Evolutionary conservation across 2,888 invertebrate genomes (phyloP).

Genomic region (Cephalotes varians): DNA sequence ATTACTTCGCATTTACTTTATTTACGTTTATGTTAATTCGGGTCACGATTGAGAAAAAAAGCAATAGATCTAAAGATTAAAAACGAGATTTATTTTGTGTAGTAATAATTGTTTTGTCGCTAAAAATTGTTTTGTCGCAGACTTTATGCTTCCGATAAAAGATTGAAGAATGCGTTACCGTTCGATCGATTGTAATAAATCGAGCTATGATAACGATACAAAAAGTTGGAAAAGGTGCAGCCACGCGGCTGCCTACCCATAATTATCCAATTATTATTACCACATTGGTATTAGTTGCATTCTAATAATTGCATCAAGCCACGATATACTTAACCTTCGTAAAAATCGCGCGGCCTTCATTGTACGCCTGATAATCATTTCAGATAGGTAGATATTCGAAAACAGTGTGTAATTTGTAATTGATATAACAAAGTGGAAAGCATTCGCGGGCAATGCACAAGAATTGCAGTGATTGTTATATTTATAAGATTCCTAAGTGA

Average conservation of each 20-base stretch:
- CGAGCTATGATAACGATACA: slow-evolving; percentile 51
- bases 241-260: slow-evolving; percentile 53
- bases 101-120: neutral
- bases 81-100: neutral
- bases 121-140: neutral
- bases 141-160: neutral
- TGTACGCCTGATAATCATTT: slow-evolving; percentile 14
- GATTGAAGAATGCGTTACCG: slow-evolving; percentile 32
- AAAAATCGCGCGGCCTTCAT: neutral
- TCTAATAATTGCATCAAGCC: slow-evolving; percentile 76
- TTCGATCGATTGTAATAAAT: slow-evolving; percentile 55
- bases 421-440: neutral
- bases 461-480: neutral
- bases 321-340: slow-evolving; percentile 64
- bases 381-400: slow-evolving; percentile 9
- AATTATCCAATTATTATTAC: slow-evolving; percentile 81
- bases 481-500: neutral
- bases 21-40: neutral
- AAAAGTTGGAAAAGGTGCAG: slow-evolving; percentile 45
- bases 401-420: neutral
- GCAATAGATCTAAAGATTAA: neutral
- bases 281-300: slow-evolving; percentile 74
- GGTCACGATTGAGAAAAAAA: neutral
- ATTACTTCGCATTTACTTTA: neutral
- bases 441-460: neutral